Conservation (phyloP, 2,113 vertebrate genomes). For the Cairina moschata region DNA sequence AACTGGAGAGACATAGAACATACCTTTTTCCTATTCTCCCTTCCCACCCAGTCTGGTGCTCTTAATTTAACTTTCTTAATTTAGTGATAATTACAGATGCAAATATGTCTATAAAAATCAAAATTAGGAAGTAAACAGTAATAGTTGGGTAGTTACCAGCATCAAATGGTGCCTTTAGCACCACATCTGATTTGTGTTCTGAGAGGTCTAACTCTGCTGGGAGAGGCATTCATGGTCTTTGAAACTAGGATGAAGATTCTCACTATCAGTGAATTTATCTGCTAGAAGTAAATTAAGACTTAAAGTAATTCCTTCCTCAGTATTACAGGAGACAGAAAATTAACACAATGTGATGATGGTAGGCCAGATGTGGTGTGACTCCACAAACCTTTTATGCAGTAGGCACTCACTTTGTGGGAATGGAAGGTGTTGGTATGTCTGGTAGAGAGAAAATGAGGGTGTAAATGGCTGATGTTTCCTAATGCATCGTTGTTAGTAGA, state of each 20-base stretch:
- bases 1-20: not conserved
- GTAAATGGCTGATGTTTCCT: not conserved
- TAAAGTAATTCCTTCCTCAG: not conserved
- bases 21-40: not conserved
- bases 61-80: constrained; percentile 26
- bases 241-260: not conserved
- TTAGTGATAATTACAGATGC: not conserved
- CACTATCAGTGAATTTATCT: constrained; percentile 8
- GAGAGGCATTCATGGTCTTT: not conserved
- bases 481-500: not conserved
- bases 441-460: not conserved
- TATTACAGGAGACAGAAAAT: constrained; percentile 32
- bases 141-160: not conserved
- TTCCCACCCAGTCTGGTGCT: not conserved
- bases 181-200: not conserved
- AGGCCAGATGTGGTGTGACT: not conserved
- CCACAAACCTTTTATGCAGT: not conserved
- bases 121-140: constrained; percentile 32
- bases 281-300: not conserved
- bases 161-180: constrained; percentile 19
- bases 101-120: constrained; percentile 22
- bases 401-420: not conserved
- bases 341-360: not conserved
- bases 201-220: not conserved
- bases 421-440: not conserved